These are phyloP conservation scores for Cryptotermes secundus DNA, from an alignment of 1,140 invertebrate species.

Conservation along the genomic window DNA sequence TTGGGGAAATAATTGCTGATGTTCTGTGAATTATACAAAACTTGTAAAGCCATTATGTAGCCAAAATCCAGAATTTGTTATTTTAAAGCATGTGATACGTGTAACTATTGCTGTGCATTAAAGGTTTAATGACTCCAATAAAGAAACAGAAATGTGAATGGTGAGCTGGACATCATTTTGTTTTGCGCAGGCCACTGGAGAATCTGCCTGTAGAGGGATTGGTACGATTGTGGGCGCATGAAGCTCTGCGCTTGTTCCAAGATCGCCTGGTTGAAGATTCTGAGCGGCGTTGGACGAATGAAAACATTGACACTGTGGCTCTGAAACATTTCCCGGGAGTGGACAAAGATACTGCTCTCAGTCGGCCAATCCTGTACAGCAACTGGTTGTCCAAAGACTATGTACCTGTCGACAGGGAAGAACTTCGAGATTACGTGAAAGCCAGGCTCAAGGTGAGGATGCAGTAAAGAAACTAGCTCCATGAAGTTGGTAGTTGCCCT, in stretches of 20 bases:
- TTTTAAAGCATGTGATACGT: too few relatives aligned
- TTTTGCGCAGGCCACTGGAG: slow-evolving; percentile 73
- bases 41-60: too few relatives aligned
- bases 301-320: slow-evolving; percentile 94
- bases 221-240: slow-evolving; percentile 97
- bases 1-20: too few relatives aligned
- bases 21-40: too few relatives aligned
- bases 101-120: too few relatives aligned
- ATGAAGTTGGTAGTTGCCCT: too few relatives aligned
- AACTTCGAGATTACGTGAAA: slow-evolving; percentile 93
- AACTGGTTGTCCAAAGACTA: slow-evolving; percentile 99
- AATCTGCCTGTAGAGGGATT: slow-evolving; percentile 88
- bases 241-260: slow-evolving; percentile 96
- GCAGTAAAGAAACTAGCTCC: too few relatives aligned
- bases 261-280: slow-evolving; percentile 91
- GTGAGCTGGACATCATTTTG: too few relatives aligned
- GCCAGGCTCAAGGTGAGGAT: slow-evolving; percentile 82
- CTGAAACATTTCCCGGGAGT: slow-evolving; percentile 94
- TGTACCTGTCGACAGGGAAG: slow-evolving; percentile 92
- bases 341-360: slow-evolving; percentile 80
- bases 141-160: too few relatives aligned
- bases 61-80: too few relatives aligned
- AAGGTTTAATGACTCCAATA: too few relatives aligned
- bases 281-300: slow-evolving; percentile 97
- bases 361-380: slow-evolving; percentile 93